Evolutionary conservation across 2,113 vertebrate species (phyloP), one percentile per base, ranked within the genome.

Genomic region (Vombatus ursinus): DNA sequence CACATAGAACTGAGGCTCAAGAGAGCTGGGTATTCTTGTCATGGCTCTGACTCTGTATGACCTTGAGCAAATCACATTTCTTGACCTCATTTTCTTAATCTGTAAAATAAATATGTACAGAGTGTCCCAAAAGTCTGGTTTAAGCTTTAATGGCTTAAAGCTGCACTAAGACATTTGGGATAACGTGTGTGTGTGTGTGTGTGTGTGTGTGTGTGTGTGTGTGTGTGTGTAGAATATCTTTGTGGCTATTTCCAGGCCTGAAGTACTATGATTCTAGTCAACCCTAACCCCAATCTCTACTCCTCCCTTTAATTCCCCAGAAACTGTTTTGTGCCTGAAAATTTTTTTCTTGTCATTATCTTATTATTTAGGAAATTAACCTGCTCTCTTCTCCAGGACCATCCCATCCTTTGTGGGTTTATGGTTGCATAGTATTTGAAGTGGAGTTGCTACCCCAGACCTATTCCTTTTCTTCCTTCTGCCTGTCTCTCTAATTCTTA

Each of bases 351-450:
- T 49, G n/a, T 94, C 44, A 84, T 23, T 44, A 94, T 91, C 50
- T 92, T 50, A 48, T 68, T 51, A 92, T 94, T 90, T 95, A 14
- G 95, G 68, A 89, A 93, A 94, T 89, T 92, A 93, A 92, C 22
- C 37, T 26, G 50, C 31, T 57, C 2, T 44, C 84, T 84, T 52
- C n/a, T 49, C 49, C 26, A 89, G 9, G 48, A 90, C 91, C 94
- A 90, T 95, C 48, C n/a, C 48, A n/a, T 94, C 24, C 28, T 54
- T 92, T 92, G 89, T 95, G 77, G 52, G 48, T 93, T 92, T 49
- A 3, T 8, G 52, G 26, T 90, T 84, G 14, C 94, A 89, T 68
- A 95, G 91, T 7, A 84, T 26, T 93, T 49, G 91, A 49, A 52
- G 44, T 47, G 54, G 77, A 90, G 25, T 90, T 48, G 37, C 16